Conservation (phyloP, 2,113 vertebrate species). For the Xenus cinereus region DNA sequence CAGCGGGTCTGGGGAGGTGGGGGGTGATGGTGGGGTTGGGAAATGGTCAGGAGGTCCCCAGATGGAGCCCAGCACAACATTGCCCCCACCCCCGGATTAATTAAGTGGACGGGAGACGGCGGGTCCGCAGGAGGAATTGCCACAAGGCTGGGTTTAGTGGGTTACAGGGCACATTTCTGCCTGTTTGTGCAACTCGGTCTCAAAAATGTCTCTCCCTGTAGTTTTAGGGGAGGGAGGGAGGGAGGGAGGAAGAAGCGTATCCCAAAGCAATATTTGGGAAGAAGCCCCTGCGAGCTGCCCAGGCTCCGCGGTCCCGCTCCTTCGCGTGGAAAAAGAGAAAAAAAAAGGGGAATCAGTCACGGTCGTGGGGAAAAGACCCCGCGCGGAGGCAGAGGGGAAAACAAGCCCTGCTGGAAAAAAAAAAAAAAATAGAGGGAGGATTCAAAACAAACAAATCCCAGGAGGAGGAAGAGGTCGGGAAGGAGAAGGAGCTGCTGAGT, state of each 20-base stretch:
- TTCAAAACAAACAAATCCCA: constrained; percentile 31
- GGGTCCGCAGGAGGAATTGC: neutral
- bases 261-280: neutral
- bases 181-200: neutral
- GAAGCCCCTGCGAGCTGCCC: neutral
- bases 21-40: neutral
- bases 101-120: rapidly evolving
- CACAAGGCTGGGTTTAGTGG: neutral
- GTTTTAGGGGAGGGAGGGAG: neutral
- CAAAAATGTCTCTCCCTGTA: rapidly evolving
- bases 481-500: neutral
- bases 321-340: neutral
- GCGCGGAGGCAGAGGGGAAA: neutral
- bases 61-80: neutral
- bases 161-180: neutral
- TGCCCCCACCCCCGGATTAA: rapidly evolving
- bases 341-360: neutral
- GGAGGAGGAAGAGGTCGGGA: neutral
- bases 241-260: neutral
- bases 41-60: neutral
- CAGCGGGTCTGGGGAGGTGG: neutral
- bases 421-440: neutral
- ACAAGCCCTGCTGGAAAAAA: neutral
- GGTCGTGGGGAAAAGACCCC: neutral
- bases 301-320: rapidly evolving